Base-by-base conservation (phyloP, 2,888 invertebrate genomes). In the Panopea generosa region DNA sequence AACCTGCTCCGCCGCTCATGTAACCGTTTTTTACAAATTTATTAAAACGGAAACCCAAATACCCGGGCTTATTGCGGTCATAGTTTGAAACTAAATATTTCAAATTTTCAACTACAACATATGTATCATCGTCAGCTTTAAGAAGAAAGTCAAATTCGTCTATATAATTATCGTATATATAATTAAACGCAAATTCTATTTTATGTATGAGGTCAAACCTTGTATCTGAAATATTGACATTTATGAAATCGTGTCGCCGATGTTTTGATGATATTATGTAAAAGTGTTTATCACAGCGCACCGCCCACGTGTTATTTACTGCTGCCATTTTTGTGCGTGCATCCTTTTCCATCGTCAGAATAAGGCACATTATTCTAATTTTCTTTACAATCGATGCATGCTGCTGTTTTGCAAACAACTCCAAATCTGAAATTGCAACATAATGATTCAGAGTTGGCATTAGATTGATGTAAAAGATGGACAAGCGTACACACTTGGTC, bases 111-210 rank as follows among this genome's bases (percentile, higher is more conserved):
- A 99, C 95, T 29, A 99, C 94, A 27, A 98, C 97, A 92, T 97
- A 99, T 94, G 99, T 99, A 90, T 99, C 99, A 92, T 99, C 99
- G 89, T 99, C 99, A 20, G 99, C 99, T 93, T 99, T 99, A 86
- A 98, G 94, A 92, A 99, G 98, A 98, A 98, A 99, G 93, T 99
- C 98, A 2, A 96, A 97, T 62, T 97, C 95, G 84, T 97, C 94
- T 60, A 95, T 93, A 91, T 98, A 87, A 62, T 97, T 94, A 84
- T 96, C 94, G 90, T 97, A 96, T 24, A 97, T 95, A 90, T 97
- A 97, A 87, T 95, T 95, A 91, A 97, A 98, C 0, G 98, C 97
- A 86, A 95, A 96, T 93, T 97, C 98, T 0, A 99, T 99, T 94
- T 99, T 99, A 2, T 96, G 97, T 98, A 99, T 99, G n/a, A 99